Percentiles rank a stretch among this genome's conserved stretches.
Conservation (phyloP, 53 echinoderm and acorn worm genomes). For the Glandiceps talaboti region DNA sequence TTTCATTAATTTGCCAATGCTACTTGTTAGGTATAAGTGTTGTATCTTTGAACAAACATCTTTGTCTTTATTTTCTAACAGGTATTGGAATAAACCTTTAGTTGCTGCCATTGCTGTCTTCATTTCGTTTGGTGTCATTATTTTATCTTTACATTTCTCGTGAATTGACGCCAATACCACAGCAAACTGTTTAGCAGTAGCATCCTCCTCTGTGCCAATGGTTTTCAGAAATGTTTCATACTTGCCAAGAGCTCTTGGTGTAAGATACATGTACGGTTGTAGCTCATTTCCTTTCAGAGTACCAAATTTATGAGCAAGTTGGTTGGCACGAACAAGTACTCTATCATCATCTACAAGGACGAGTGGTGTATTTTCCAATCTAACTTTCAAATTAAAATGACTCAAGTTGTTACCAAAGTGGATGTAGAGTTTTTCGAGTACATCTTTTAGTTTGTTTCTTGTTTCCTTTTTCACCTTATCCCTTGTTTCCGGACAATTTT, state of each 20-base stretch:
- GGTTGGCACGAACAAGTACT: conserved; percentile 23
- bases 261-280: conserved; percentile 22
- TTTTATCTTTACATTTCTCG: conserved; percentile 5
- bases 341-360: conserved; percentile 19
- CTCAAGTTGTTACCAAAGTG: conserved; percentile 7
- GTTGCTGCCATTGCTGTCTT: conserved; percentile 10
- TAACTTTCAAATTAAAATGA: conserved; percentile 3
- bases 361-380: conserved; percentile 13
- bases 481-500: conserved; percentile 10
- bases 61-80: background rate
- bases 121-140: conserved; percentile 15
- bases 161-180: conserved; percentile 12
- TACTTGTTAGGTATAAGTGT: no score
- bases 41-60: no score
- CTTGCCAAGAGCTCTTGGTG: conserved; percentile 13
- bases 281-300: background rate
- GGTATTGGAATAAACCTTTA: conserved; percentile 3
- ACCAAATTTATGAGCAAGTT: conserved; percentile 16
- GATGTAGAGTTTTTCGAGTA: conserved; percentile 2
- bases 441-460: conserved; percentile 7
- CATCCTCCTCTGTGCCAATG: conserved; percentile 9
- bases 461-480: conserved; percentile 12
- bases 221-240: conserved; percentile 12
- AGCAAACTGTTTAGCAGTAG: conserved; percentile 23
- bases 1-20: no score